Conservation (phyloP, 2,888 invertebrate genomes). For the Euclidia mi region DNA sequence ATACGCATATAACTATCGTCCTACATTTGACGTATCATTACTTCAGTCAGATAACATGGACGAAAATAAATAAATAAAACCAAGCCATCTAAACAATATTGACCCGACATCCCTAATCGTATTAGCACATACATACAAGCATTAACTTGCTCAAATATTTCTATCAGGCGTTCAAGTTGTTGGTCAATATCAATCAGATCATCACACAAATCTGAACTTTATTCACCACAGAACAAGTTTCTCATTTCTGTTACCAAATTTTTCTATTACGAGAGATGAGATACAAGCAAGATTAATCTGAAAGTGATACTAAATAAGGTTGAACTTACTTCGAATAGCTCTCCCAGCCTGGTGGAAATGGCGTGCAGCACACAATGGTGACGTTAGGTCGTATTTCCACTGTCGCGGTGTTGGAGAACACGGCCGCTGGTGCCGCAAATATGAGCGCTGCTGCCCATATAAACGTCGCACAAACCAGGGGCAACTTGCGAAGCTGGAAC, state of each 20-base stretch:
- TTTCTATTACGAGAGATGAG: too few species aligned
- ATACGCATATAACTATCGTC: too few species aligned
- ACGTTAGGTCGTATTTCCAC: slow-evolving; percentile 88
- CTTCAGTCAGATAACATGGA: too few species aligned
- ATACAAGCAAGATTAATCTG: too few species aligned
- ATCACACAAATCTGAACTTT: neutral
- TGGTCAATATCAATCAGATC: slow-evolving; percentile 7
- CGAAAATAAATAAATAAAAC: too few species aligned
- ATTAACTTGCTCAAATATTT: slow-evolving; percentile 44
- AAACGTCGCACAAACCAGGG: slow-evolving; percentile 92
- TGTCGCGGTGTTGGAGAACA: slow-evolving; percentile 92
- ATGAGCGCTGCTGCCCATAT: slow-evolving; percentile 95
- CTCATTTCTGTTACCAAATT: neutral
- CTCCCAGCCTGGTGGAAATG: slow-evolving; percentile 90
- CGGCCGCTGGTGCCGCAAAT: slow-evolving; percentile 94
- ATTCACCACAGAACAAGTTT: neutral
- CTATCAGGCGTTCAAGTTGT: slow-evolving; percentile 40
- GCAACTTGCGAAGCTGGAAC: slow-evolving; percentile 92
- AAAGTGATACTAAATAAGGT: neutral
- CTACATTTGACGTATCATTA: too few species aligned
- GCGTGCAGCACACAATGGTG: slow-evolving; percentile 93
- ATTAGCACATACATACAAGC: slow-evolving; percentile 22
- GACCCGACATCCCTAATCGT: neutral
- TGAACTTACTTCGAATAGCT: slow-evolving; percentile 89
- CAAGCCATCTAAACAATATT: too few species aligned